A percentile compares a stretch with the other conserved stretches of the same genome.
Conservation (phyloP, 2,113 vertebrate genomes). For the Jaculus jaculus region DNA sequence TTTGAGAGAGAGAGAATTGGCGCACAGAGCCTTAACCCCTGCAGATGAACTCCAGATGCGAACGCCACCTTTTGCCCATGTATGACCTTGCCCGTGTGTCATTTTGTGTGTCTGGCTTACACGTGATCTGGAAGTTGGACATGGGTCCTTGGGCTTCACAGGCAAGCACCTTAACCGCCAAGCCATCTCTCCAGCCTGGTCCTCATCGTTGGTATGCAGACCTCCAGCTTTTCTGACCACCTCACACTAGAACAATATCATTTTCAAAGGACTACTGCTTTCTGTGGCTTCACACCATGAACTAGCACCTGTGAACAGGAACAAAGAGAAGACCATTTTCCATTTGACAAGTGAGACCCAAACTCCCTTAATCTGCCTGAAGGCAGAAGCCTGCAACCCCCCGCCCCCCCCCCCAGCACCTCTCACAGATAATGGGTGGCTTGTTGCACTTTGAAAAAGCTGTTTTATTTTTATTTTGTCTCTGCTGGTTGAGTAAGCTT, state of each 20-base stretch:
- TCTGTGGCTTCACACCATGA: not conserved
- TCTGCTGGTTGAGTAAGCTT: constrained; percentile 45
- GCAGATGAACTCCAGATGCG: too few relatives aligned
- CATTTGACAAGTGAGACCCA: not conserved
- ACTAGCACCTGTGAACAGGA: not conserved
- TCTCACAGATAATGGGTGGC: not conserved
- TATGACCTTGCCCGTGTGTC: too few relatives aligned
- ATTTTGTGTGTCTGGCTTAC: too few relatives aligned
- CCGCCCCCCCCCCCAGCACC: not conserved
- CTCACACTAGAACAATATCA: not conserved
- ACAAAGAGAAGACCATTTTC: constrained; percentile 11
- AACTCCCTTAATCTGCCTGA: constrained; percentile 42
- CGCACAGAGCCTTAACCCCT: too few relatives aligned
- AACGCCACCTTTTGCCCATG: too few relatives aligned
- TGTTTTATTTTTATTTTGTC: not conserved
- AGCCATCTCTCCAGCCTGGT: too few relatives aligned
- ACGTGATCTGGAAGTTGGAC: too few relatives aligned
- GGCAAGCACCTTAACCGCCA: too few relatives aligned
- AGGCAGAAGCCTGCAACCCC: not conserved
- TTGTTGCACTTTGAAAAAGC: not conserved
- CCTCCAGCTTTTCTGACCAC: not conserved
- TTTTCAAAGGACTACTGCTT: not conserved
- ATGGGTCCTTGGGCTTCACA: too few relatives aligned
- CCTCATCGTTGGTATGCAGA: not conserved
- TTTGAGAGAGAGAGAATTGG: too few relatives aligned